Base-by-base conservation (phyloP, 1,140 invertebrate species). In the Zaprionus taronus region DNA sequence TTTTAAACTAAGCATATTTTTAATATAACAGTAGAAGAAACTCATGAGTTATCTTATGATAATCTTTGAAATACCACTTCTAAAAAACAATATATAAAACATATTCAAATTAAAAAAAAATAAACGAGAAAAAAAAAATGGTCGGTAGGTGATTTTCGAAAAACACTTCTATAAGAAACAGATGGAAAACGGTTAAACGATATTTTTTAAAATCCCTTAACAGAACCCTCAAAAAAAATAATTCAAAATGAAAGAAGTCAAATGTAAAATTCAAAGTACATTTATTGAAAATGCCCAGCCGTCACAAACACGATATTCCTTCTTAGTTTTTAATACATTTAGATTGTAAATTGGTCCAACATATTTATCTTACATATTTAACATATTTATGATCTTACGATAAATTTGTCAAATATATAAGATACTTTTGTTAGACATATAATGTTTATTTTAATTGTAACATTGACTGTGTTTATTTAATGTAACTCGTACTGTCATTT, bases 1-100 rank as follows among this genome's bases (percentile, higher is more conserved):
- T 82, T 77, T 53, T 36, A 15, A 12, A 47, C 2, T 44, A 64
- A 62, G 41, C 28, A 15, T 36, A 53, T 51, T 9, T 11, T n/a
- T 22, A 11, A n/a, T 17, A 7, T 7, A 31, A 31, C 28, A 2
- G 7, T 31, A 31, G 28, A 31, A 31, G 7, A 31, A 31, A 31
- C 28, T 7, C 28, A 2, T 7, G 7, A 9, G 28, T 31, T 31
- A 31, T 9, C 28, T 31, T 31, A 9, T 31, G 28, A 31, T 31
- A 31, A 31, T 31, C 28, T 9, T 7, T 31, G 7, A 6, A 28
- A 7, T 28, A 28, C 26, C 5, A 28, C 9, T 2, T 9, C 28
- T 26, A 61, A 61, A 12, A 22, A 26, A 53, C 5, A 53, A 24
- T 26, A 53, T 24, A 4, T 41, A 15, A 41, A n/a, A 15, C 15